A percentile compares a stretch with the other conserved stretches of the same genome.
phyloP scores from a whole-genome alignment of 2,113 vertebrate genomes.

The Orthonyx spaldingii region DNA sequence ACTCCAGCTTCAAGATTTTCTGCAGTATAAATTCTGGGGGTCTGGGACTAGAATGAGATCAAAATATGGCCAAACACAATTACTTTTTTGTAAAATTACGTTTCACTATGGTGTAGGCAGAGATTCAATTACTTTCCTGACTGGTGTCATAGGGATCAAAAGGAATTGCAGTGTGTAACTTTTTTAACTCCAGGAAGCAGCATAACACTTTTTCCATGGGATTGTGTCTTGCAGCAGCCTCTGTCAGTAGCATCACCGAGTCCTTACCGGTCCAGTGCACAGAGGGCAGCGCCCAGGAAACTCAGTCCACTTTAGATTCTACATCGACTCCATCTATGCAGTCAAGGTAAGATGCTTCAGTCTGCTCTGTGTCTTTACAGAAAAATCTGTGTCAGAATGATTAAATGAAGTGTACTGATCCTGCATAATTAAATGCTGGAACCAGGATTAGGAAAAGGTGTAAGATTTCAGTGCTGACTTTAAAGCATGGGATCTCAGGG shows the following conservation, averaged over 20 bases:
- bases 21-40: background rate
- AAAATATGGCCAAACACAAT: background rate
- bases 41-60: background rate
- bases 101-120: background rate
- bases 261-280: constrained; percentile 75
- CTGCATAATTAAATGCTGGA: background rate
- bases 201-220: background rate
- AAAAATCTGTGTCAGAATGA: background rate
- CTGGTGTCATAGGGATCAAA: accelerated
- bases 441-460: background rate
- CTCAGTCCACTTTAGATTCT: constrained; percentile 64
- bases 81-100: background rate
- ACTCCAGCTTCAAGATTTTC: background rate
- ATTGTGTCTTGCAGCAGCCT: constrained; percentile 68
- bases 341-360: constrained; percentile 66
- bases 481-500: background rate
- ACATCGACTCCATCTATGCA: constrained; percentile 66
- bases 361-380: background rate
- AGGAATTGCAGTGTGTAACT: background rate
- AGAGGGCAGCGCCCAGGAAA: constrained; percentile 65
- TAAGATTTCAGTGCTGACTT: background rate
- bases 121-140: background rate
- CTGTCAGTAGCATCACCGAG: constrained; percentile 77
- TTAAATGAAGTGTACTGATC: background rate
- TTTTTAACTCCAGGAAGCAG: background rate